Evolutionary conservation across 2,888 invertebrate genomes (phyloP), one percentile per base, ranked within the genome.

Genomic region (Leucophenga montana): DNA sequence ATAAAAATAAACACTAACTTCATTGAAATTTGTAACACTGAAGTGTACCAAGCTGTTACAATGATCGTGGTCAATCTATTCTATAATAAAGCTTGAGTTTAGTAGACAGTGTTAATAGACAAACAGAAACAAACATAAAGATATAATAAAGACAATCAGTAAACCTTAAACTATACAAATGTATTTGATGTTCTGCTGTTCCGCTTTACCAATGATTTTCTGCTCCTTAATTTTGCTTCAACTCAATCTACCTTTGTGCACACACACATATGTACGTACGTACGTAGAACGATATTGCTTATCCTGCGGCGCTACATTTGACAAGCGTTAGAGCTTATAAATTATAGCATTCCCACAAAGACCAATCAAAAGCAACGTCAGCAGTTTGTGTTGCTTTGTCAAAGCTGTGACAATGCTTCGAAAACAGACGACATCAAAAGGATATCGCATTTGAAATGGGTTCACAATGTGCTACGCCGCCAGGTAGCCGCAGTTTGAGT

Each of bases 381-480:
- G 14, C 11, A 64, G 14, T 44, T 64, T 48, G 48, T 64, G 46
- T 18, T 18, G 8, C 39, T 39, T 39, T 39, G n/a, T 39, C 18
- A 69, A 71, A 59, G 31, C 33, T 33, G 66, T 62, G 27, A 70
- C 54, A 67, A 59, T 69, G 22, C 53, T 65, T 56, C 46, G n/a
- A 66, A 59, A 65, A 68, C 70, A 68, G 61, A 39, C 18, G 39
- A 39, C 61, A 39, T 61, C 61, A 61, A 61, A 61, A 61, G 61
- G 61, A 6, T 16, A 61, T n/a, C 20, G 16, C 9, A 61, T 39
- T 18, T 61, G 39, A 61, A 44, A 61, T 61, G 39, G 39, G 61
- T 16, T 39, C 3, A 39, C 8, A 39, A 11, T 39, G 11, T 8
- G 39, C 8, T 39, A 11, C 11, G 39, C 39, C 11, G 39, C 39